Evolutionary conservation across 2,113 vertebrate species (phyloP), one percentile per base, ranked within the genome.

Genomic region (Setophaga petechia): DNA sequence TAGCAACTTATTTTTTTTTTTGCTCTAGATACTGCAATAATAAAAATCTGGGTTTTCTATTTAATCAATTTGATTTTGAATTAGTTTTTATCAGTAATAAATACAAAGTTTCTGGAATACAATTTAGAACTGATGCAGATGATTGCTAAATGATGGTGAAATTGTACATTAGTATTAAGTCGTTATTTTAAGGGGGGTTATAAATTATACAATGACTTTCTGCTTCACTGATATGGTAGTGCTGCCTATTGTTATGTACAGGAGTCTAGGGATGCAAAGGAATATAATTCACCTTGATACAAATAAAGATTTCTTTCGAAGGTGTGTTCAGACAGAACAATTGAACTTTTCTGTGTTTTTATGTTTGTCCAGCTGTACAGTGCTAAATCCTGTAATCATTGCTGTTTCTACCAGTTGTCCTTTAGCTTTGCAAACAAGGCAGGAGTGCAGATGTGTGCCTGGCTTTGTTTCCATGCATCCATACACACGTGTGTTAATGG

Each of bases 161-260:
- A 75, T 51, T 46, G 15, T 58, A 65, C 8, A 10, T 67, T 59
- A 62, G 33, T 35, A 44, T 85, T 62, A 75, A 91, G 30, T 79
- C 9, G 31, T 74, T 63, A 35, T 71, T 93, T 85, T 80, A 66
- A 67, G 30, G 47, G 33, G 22, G 28, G 13, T 80, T 65, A 54
- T 67, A 80, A 88, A 71, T 87, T 82, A 94, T 86, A 59, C 51
- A 74, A 22, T 69, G 31, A 54, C 66, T 84, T 90, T 87, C 54
- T 79, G 55, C 87, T 87, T 87, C 74, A n/a, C n/a, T 89, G 57
- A 37, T 87, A 46, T 2, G 12, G 23, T 39, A 25, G 35, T 37
- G 63, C 59, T 93, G 46, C 83, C 54, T 88, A 17, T 75, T 89
- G 47, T 71, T 92, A 69, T 15, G 6, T 68, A 39, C 69, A 83